Base-by-base conservation (phyloP, 2,113 vertebrate species). In the Trematomus loennbergii region DNA sequence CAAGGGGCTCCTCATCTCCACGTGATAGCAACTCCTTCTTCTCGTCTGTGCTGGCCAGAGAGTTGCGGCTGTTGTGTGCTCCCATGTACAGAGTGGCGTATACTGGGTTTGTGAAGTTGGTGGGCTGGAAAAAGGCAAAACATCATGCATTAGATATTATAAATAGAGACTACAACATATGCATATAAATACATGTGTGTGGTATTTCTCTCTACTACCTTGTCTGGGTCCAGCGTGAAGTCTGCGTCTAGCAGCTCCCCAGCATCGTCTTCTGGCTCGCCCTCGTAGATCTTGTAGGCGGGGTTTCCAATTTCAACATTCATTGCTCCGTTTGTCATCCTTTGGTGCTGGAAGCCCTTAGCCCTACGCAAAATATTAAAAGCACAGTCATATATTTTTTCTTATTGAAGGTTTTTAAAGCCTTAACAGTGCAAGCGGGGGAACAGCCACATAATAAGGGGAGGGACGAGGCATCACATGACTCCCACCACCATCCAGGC, bases 1-100 rank as follows among this genome's bases (percentile, higher is more conserved):
- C 96, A 63, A 98, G 95, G 62, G 94, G 94, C 85, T 99, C 98
- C 1, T 99, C 97, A 1, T 98, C 97, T 3, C 96, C 96, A 78
- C 95, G 94, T 0, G 96, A 96, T 78, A 99, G 95, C 85, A 99
- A 91, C 94, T 99, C 97, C 92, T 97, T 95, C 92, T 99, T 99
- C 94, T 99, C 98, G 0, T 99, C 98, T 9, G 97, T 99, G 94
- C 98, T 99, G 89, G 97, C 97, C 95, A 99, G 94, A 22, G 97
- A 99, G 92, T 97, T 97, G 82, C 96, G 96, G 91, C 98, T 98
- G 94, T 96, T 97, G 73, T 98, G 97, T 52, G 96, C 97, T 0
- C 97, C 97, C 98, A 99, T 98, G 95, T 99, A 99, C 48, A 99
- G 95, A 0, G 97, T 98, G 94, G 98, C 97, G 0, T 99, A 99